Evolutionary conservation across 92 coral and sea anemone genomes (phyloP), one percentile per base, ranked within the genome.

Genomic region (Siderastrea siderea): DNA sequence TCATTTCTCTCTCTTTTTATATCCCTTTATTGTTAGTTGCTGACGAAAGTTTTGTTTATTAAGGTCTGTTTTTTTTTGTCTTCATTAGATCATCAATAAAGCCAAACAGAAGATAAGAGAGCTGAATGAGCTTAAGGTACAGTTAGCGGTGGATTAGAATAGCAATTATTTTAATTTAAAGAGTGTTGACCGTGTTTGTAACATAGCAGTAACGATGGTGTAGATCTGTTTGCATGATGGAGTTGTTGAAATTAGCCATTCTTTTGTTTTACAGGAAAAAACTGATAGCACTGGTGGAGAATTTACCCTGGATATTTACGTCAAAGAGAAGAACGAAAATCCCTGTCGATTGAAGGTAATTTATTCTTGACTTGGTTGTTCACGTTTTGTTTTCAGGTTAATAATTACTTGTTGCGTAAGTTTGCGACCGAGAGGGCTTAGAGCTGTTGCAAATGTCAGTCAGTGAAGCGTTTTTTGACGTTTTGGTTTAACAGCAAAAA

Each of bases 271-370:
- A 50, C 86, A 82, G 78, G 86, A 82, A 58, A 82, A 69, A 55
- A 13, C 58, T 1, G 19, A 70, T n/a, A 79, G 14, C 73, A 69
- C 87, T 16, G 63, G 81, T 38, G 87, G 94, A 59, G 96, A 93
- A 66, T 95, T 94, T 78, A 93, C 93, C n/a, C 81, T 95, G 52
- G 98, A 95, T 75, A 91, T 95, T 81, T 90, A 93, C 77, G 93
- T 95, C 12, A 83, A 86, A 67, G 87, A 93, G 74, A 93, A 88
- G 79, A 83, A 93, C 64, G 98, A 95, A 50, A 84, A 19, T 14
- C 93, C 98, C 14, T 93, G 93, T 75, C 86, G 93, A 52, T 19
- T 85, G 16, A 95, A 95, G 94, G 98, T 90, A 64, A 63, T 88
- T 19, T 43, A 0, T n/a, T 6, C 12, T 12, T n/a, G 3, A 43